Evolutionary conservation across 2,888 invertebrate genomes (phyloP).

Genomic region (Heliconius hortense): DNA sequence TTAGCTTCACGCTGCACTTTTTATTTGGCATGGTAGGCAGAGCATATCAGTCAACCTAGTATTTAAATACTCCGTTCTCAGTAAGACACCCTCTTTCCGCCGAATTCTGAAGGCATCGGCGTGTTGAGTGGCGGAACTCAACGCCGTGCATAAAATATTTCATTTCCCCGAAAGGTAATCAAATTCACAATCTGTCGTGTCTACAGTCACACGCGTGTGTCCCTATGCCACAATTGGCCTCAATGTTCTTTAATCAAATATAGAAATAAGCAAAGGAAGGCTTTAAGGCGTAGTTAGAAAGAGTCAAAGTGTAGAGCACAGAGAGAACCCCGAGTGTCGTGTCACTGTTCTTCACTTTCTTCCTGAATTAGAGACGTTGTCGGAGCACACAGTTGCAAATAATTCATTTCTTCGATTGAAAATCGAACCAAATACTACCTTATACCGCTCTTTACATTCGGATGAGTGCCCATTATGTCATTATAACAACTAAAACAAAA

Average conservation of each 20-base stretch:
- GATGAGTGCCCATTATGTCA: too few species aligned
- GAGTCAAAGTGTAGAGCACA: not conserved
- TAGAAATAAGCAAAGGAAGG: too few species aligned
- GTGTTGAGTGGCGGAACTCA: not conserved
- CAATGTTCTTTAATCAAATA: too few species aligned
- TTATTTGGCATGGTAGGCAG: not conserved
- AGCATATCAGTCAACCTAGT: not conserved
- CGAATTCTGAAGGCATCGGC: not conserved
- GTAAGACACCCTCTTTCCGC: not conserved
- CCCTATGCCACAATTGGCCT: too few species aligned
- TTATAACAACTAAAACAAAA: not conserved
- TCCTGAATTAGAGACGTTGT: not conserved
- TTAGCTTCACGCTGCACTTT: not conserved
- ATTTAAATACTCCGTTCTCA: not conserved
- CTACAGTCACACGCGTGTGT: too few species aligned
- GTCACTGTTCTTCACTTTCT: not conserved
- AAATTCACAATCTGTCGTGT: too few species aligned
- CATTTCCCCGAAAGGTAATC: too few species aligned
- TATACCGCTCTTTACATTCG: not conserved
- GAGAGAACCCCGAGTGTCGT: too few species aligned
- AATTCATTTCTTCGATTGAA: not conserved
- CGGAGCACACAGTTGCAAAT: not conserved
- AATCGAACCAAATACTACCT: not conserved
- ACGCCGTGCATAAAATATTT: not conserved
- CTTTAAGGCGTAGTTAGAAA: not conserved